A percentile compares a stretch with the other conserved stretches of the same genome.
Evolutionary conservation across 1,140 invertebrate genomes (phyloP).

Genomic region (Latrodectus geometricus): DNA sequence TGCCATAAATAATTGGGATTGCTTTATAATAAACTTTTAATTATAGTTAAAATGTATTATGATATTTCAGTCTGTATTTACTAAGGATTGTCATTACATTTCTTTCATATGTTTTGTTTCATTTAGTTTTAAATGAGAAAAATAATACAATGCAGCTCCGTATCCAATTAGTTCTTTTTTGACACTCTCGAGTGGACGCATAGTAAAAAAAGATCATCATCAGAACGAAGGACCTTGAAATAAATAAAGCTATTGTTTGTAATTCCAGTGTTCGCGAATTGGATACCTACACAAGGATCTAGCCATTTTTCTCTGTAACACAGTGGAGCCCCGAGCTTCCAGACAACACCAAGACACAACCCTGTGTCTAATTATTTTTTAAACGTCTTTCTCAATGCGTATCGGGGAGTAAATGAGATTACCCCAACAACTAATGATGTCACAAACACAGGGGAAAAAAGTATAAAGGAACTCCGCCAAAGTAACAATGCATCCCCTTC

Average conservation of each 20-base stretch:
- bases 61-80: no score
- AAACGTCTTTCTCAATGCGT: constrained; percentile 3
- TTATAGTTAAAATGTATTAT: no score
- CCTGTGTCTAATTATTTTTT: constrained; percentile 30
- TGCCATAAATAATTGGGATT: no score
- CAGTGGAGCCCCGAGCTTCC: background rate
- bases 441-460: background rate
- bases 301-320: background rate
- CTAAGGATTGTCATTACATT: no score
- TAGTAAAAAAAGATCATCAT: background rate
- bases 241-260: constrained; percentile 1
- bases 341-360: background rate
- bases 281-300: background rate
- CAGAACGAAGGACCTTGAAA: background rate
- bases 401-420: constrained; percentile 29
- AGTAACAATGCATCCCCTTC: constrained; percentile 26
- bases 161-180: no score
- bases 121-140: no score
- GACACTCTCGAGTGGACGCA: no score
- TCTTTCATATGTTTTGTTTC: no score
- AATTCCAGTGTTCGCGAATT: background rate
- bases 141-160: no score
- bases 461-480: background rate
- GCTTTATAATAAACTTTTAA: no score
- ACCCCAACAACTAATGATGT: constrained; percentile 31